These are phyloP conservation scores for Phalacrocorax pelagicus DNA, from an alignment of 2,113 vertebrate genomes.

Conservation along the genomic window DNA sequence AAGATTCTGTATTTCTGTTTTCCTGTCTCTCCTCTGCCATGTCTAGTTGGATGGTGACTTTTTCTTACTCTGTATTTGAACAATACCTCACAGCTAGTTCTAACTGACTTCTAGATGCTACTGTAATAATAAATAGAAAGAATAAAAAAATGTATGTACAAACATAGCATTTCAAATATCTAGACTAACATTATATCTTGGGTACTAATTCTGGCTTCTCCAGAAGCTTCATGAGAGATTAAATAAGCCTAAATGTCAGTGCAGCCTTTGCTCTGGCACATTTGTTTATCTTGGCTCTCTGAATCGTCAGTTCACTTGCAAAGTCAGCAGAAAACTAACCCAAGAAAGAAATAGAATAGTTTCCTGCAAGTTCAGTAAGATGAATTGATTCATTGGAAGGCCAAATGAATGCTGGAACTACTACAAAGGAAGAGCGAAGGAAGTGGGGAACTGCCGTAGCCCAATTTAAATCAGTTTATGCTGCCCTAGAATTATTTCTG, in stretches of 20 bases:
- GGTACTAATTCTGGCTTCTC: not conserved
- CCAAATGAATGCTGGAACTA: not conserved
- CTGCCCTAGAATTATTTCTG: not conserved
- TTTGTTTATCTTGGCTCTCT: slow-evolving; percentile 12
- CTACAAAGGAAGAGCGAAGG: not conserved
- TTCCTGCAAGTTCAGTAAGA: not conserved
- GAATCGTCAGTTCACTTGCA: not conserved
- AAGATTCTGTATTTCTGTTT: not conserved
- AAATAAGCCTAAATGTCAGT: not conserved
- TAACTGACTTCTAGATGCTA: not conserved
- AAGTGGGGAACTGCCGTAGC: not conserved
- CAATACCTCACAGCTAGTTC: not conserved
- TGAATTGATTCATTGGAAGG: not conserved
- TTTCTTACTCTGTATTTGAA: not conserved
- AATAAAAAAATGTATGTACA: not conserved
- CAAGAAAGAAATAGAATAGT: not conserved
- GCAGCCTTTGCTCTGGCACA: not conserved
- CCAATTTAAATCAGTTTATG: not conserved
- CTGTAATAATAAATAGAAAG: not conserved
- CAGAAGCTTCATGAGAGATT: not conserved
- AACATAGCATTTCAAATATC: not conserved
- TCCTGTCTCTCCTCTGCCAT: not conserved
- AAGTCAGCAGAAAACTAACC: slow-evolving; percentile 7
- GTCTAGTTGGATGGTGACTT: not conserved
- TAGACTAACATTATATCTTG: not conserved